A percentile compares a stretch with the other conserved stretches of the same genome.
Conservation (phyloP, 2,797 vertebrate genomes). For the Sebastes itinus region DNA sequence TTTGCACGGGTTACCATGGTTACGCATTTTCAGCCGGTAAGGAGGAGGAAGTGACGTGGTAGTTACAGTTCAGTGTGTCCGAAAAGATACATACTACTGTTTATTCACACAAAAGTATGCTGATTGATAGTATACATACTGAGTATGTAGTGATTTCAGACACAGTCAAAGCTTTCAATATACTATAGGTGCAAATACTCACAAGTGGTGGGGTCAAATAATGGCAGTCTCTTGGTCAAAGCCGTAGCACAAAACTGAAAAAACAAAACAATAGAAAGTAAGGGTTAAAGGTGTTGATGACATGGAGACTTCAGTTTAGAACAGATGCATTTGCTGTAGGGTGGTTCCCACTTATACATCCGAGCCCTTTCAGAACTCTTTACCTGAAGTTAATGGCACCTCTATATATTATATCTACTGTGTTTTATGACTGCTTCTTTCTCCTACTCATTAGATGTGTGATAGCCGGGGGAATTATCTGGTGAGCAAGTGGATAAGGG, state of each 20-base stretch:
- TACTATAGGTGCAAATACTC: not conserved
- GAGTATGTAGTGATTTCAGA: too few species aligned
- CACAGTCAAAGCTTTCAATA: not conserved
- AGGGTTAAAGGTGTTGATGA: not conserved
- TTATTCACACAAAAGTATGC: accelerated
- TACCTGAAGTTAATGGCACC: not conserved
- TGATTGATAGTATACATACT: too few species aligned
- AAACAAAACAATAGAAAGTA: not conserved
- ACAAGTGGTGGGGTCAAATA: not conserved
- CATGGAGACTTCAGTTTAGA: not conserved
- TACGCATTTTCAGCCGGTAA: accelerated
- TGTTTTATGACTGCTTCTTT: not conserved
- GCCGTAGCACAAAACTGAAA: not conserved
- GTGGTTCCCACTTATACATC: not conserved
- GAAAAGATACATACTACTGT: too few species aligned
- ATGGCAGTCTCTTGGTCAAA: not conserved
- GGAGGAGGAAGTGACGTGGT: too few species aligned
- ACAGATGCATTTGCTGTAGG: not conserved
- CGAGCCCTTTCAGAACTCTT: not conserved
- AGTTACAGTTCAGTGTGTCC: too few species aligned
- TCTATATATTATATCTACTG: conserved; percentile 18
- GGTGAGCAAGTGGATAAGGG: not conserved
- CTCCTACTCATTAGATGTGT: not conserved
- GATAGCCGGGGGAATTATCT: not conserved
- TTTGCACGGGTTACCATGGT: too few species aligned